These are phyloP conservation scores for Macroramphosus scolopax DNA, from an alignment of 2,797 vertebrate species.

Conservation along the genomic window DNA sequence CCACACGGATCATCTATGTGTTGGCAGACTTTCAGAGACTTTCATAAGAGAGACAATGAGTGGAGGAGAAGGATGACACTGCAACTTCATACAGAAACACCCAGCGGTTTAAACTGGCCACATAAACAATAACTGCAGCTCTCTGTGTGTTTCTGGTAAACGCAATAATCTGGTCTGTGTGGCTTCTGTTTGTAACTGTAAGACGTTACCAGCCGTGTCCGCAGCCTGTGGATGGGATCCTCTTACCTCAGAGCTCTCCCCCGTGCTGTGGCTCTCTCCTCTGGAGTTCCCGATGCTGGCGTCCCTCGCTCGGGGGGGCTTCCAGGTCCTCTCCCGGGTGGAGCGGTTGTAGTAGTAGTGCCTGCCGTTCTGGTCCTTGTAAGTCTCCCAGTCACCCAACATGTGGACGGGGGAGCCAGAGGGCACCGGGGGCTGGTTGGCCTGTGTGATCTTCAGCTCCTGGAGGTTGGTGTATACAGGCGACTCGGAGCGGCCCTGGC, in stretches of 20 bases:
- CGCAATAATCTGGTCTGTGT: too few species aligned
- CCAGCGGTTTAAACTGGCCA: too few species aligned
- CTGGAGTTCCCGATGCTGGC: constrained; percentile 75
- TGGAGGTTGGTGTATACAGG: constrained; percentile 96
- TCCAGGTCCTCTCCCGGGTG: constrained; percentile 94
- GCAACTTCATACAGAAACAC: too few species aligned
- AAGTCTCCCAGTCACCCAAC: constrained; percentile 92
- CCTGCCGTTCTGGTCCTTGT: constrained; percentile 87
- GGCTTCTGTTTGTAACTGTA: too few species aligned
- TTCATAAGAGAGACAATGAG: too few species aligned
- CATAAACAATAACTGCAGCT: too few species aligned
- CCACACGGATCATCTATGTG: too few species aligned
- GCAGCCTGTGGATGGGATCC: rapidly evolving
- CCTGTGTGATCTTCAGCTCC: constrained; percentile 94
- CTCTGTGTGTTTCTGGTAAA: too few species aligned
- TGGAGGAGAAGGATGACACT: too few species aligned
- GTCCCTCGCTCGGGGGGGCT: constrained; percentile 88
- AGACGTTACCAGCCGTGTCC: too few species aligned
- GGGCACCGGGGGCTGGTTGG: constrained; percentile 83
- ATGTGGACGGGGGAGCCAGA: constrained; percentile 82
- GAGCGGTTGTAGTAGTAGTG: constrained; percentile 91
- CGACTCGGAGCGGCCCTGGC: constrained; percentile 86
- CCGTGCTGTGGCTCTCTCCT: constrained; percentile 79
- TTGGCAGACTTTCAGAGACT: too few species aligned
- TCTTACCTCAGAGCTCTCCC: constrained; percentile 87